Base-by-base conservation (phyloP, 2,113 vertebrate genomes). In the Urocolius indicus region DNA sequence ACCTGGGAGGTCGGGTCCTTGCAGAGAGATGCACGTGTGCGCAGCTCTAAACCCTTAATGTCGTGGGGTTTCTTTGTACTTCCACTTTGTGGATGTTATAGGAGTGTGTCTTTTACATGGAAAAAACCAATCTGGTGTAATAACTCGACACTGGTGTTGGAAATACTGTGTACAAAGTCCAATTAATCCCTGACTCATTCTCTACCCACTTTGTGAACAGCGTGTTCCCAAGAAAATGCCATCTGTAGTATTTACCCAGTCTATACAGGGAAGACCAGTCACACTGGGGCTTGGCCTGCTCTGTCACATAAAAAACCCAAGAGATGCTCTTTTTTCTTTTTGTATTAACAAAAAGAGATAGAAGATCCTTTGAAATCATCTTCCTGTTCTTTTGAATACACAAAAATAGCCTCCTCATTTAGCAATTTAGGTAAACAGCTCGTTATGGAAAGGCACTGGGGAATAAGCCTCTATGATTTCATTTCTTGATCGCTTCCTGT, bases 381-480 rank as follows among this genome's bases (percentile, higher is more conserved):
- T 91, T 96, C 91, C 84, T 95, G 93, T 87, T 94, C 73, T 89
- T 95, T 19, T 2, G 36, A 94, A 94, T 92, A 57, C 83, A 90
- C 62, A 93, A 95, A 94, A 96, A 90, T 90, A 93, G 87, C 80
- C 76, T 94, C 72, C 68, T 94, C 62, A 68, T 87, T 94, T 85
- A 90, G 96, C 81, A 95, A 75, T 89, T 82, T 96, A 96, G 93
- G 85, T 96, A 97, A 96, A 96, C 93, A 97, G 93, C 69, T 87
- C 1, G 3, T 93, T 95, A 96, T 75, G 80, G 92, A 80, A 93
- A 94, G 48, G 80, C 96, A 84, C 45, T 38, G 66, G 86, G 94
- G 96, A 96, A 87, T 92, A 93, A 93, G 93, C 21, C 69, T 96
- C 94, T 83, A 96, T 97, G 93, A 94, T 95, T 96, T 97, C 94